A percentile compares a stretch with the other conserved stretches of the same genome.
These are phyloP conservation scores for Gibbula magus DNA, from an alignment of 2,888 invertebrate species.

Conservation along the genomic window DNA sequence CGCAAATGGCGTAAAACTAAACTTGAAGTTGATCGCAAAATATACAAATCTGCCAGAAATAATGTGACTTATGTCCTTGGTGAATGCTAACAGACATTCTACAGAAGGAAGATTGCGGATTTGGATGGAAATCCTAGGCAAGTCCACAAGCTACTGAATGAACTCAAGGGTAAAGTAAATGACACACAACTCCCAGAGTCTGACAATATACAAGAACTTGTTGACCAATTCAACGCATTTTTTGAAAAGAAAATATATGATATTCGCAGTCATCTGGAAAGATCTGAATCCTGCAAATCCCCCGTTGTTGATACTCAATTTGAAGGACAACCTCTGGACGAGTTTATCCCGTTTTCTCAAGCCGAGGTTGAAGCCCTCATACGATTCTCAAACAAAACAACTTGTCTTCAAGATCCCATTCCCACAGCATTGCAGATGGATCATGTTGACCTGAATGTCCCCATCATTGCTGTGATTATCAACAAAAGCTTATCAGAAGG, in stretches of 20 bases:
- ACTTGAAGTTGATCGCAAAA: background rate
- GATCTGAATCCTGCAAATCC: too few species aligned
- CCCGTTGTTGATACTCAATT: too few species aligned
- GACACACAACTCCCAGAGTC: background rate
- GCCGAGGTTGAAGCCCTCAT: too few species aligned
- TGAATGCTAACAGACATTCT: background rate
- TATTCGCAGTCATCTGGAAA: too few species aligned
- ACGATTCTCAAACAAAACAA: too few species aligned
- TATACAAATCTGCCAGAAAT: background rate
- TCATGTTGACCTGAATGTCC: too few species aligned
- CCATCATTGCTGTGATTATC: too few species aligned
- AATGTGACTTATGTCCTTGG: background rate
- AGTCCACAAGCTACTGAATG: background rate
- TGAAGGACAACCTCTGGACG: too few species aligned
- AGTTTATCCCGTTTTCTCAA: too few species aligned
- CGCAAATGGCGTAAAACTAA: background rate
- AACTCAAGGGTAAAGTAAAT: background rate
- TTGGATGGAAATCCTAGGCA: background rate
- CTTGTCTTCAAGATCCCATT: too few species aligned
- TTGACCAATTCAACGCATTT: background rate
- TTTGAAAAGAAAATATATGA: background rate
- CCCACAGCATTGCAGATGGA: too few species aligned
- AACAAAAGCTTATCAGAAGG: too few species aligned
- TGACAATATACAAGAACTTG: background rate
- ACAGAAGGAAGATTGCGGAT: background rate